Evolutionary conservation across 2,888 invertebrate genomes (phyloP), one percentile per base, ranked within the genome.

Genomic region (Ypsolopha scabrella): DNA sequence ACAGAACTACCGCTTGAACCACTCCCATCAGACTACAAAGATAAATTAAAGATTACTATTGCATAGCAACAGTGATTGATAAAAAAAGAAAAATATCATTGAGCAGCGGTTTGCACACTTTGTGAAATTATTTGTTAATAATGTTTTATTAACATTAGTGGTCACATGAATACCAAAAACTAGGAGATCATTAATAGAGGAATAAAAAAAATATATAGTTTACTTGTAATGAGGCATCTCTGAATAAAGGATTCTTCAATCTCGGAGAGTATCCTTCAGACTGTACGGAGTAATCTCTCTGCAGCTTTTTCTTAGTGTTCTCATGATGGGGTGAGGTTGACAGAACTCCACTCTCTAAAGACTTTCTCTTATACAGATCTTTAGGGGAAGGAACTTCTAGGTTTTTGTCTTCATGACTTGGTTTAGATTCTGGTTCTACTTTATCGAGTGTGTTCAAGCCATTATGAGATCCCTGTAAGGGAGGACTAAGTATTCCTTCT

Each of bases 1-100:
- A 95, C 93, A 89, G 94, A 94, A 65, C 94, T 94, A 14, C 85
- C 77, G 63, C 86, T 86, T n/a, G 86, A 86, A 36, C 86, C 86
- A 66, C 86, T 86, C 37, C 72, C 83, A 71, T 86, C 86, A 47
- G 86, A 86, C 86, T 86, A 64, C 6, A 43, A 49, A 34, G 41
- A 52, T 11, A 51, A 47, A 48, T 48, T 24, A 46, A 45, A 10
- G 14, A 51, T 7, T 11, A 45, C n/a, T n/a, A n/a, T n/a, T n/a
- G n/a, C 2, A 24, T n/a, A 24, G 24, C 24, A 24, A 24, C 24
- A 24, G 24, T 24, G 24, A 24, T 4, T 3, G 24, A 24, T 24
- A 24, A 24, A 24, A 2, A 4, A 24, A 24, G 24, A 24, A 24
- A 24, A 3, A 24, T 24, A 24, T 24, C 24, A 24, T 24, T 24